These are phyloP conservation scores for Serinus canaria DNA, from an alignment of 2,113 vertebrate genomes.

Conservation along the genomic window DNA sequence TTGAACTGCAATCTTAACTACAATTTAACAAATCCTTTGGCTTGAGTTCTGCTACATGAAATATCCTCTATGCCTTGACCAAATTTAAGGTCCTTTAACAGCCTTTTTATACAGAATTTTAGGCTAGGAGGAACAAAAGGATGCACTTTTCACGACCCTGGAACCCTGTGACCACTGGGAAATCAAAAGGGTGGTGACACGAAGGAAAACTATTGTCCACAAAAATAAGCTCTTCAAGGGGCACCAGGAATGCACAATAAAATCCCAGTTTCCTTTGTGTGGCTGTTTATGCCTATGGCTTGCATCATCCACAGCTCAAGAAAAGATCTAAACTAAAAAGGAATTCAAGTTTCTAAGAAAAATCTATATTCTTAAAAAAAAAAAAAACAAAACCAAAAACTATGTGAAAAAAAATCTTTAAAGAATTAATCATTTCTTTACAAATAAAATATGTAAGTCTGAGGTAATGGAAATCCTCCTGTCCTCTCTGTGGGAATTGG, in stretches of 20 bases:
- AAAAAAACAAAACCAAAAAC: background rate
- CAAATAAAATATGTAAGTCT: background rate
- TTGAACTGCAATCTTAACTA: background rate
- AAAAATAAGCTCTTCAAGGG: conserved; percentile 67
- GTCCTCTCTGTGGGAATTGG: background rate
- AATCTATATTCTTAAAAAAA: background rate
- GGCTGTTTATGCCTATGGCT: conserved; percentile 48
- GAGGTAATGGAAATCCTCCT: conserved; percentile 12
- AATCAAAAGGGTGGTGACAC: conserved; percentile 66
- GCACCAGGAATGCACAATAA: conserved; percentile 67
- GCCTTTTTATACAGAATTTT: conserved; percentile 47
- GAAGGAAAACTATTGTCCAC: conserved; percentile 65
- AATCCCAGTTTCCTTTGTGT: conserved; percentile 68
- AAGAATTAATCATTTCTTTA: background rate
- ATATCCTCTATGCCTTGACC: background rate
- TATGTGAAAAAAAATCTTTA: background rate
- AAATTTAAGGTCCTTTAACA: conserved; percentile 38
- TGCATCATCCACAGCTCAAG: conserved; percentile 51
- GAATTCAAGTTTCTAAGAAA: conserved; percentile 27
- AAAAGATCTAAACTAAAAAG: conserved; percentile 46
- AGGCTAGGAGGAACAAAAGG: conserved; percentile 50
- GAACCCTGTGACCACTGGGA: conserved; percentile 67
- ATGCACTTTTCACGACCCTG: conserved; percentile 71
- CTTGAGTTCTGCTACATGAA: background rate
- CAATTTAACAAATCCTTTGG: background rate